Conservation (phyloP, 1,140 invertebrate genomes). For the Heliconius hermathena region DNA sequence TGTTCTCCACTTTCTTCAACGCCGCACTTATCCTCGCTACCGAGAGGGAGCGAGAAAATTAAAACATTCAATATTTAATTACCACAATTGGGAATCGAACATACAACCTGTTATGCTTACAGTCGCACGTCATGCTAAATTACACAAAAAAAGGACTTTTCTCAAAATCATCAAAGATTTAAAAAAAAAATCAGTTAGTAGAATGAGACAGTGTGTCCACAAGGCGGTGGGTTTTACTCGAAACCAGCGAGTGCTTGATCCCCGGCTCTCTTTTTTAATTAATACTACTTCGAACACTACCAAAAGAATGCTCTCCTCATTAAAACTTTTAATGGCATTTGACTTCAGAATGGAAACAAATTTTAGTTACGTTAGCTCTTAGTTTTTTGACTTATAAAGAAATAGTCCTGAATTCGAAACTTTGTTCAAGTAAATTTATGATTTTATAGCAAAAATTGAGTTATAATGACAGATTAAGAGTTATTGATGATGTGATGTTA, state of each 20-base stretch:
- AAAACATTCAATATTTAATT: too few species aligned
- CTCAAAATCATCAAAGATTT: too few species aligned
- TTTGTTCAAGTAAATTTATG: not conserved
- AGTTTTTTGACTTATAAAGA: slow-evolving; percentile 48
- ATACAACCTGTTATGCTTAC: too few species aligned
- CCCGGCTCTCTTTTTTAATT: slow-evolving; percentile 75
- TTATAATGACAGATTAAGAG: not conserved
- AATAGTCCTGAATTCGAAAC: slow-evolving; percentile 22
- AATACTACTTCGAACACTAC: slow-evolving; percentile 76
- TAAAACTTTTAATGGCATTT: slow-evolving; percentile 80
- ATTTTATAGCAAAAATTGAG: not conserved
- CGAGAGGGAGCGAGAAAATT: too few species aligned
- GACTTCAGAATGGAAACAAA: slow-evolving; percentile 69
- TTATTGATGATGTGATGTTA: too few species aligned
- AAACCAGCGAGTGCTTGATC: slow-evolving; percentile 63
- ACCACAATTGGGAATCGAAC: too few species aligned
- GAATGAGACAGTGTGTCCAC: slow-evolving; percentile 37
- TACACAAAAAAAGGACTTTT: too few species aligned
- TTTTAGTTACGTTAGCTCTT: slow-evolving; percentile 61
- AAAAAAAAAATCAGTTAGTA: not conserved
- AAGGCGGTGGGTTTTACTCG: slow-evolving; percentile 47
- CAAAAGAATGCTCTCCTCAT: slow-evolving; percentile 78
- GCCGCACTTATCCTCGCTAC: too few species aligned
- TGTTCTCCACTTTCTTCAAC: not conserved
- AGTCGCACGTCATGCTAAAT: too few species aligned